Evolutionary conservation across 2,797 vertebrate species (phyloP), one percentile per base, ranked within the genome.

Genomic region (Scolopax rusticola): DNA sequence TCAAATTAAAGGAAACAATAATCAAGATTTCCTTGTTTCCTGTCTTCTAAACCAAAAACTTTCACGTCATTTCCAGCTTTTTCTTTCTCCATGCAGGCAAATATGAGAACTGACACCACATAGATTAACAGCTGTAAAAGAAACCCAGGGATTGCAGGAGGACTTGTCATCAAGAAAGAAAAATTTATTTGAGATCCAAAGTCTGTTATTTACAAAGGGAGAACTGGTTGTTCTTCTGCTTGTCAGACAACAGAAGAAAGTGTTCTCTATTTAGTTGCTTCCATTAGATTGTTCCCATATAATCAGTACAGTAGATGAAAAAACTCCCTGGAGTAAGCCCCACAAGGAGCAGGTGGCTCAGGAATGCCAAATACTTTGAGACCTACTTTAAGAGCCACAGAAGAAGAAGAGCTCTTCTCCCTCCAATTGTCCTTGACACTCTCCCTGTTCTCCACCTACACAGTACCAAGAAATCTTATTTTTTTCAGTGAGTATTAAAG

Each of bases 211-310:
- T 87, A 85, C 84, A 47, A 38, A 71, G 38, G 64, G 32, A 89
- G 92, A 93, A 81, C 76, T 43, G 7, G 16, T 75, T 91, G 85
- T 81, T 95, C 87, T 77, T 87, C 51, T 33, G 38, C 76, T 95
- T 73, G 73, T 78, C 80, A 81, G 76, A 81, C 73, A 78, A 25
- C 53, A 82, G 80, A 92, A 89, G 68, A 74, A 89, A 91, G 9
- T 1, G 6, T 90, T 93, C 65, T 50, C 43, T 24, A 8, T 78
- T 91, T 21, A 38, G 69, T 9, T 47, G 47, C 23, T 81, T 45
- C 57, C 40, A 43, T 43, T 48, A 81, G 40, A 65, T 30, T 57
- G 38, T 84, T 87, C 79, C 38, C 9, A 1, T 51, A 86, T 65
- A 80, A 56, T 71, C 68, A 89, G 75, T 40, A 11, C 20, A 5